These are phyloP conservation scores for Amaurobius ferox DNA, from an alignment of 2,888 invertebrate genomes.

Conservation along the genomic window DNA sequence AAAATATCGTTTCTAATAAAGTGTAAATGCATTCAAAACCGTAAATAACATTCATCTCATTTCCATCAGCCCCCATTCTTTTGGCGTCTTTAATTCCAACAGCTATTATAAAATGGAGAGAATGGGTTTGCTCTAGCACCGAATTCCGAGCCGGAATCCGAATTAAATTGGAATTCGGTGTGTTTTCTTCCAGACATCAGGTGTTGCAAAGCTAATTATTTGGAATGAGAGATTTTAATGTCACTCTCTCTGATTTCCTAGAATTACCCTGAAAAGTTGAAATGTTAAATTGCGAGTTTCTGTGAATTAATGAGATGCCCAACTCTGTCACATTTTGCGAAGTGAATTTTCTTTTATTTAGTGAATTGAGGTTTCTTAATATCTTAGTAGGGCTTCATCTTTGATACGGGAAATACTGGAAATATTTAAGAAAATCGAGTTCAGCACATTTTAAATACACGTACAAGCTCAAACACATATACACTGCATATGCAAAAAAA, in stretches of 20 bases:
- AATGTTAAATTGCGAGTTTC: background rate
- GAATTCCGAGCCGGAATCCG: background rate
- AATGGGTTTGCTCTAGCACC: background rate
- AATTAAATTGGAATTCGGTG: slow-evolving; percentile 15
- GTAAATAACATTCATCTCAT: background rate
- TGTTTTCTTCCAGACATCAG: slow-evolving; percentile 15
- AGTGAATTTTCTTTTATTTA: background rate
- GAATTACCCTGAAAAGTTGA: background rate
- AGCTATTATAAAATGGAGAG: slow-evolving; percentile 12
- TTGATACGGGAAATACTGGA: too few relatives aligned
- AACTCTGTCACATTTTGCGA: background rate
- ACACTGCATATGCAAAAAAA: too few relatives aligned
- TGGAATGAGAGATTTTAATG: slow-evolving; percentile 11
- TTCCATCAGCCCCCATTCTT: background rate
- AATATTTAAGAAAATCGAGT: too few relatives aligned
- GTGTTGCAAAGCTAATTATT: slow-evolving; percentile 19
- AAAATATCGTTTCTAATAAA: too few relatives aligned
- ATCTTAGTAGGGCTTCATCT: too few relatives aligned
- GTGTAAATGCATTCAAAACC: background rate
- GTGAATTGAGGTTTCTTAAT: background rate
- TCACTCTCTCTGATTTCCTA: background rate
- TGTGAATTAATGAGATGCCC: background rate
- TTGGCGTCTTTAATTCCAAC: background rate
- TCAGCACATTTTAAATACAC: too few relatives aligned
- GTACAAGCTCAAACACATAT: too few relatives aligned